These are phyloP conservation scores for Erethizon dorsatum DNA, from an alignment of 2,797 vertebrate species.

Conservation along the genomic window DNA sequence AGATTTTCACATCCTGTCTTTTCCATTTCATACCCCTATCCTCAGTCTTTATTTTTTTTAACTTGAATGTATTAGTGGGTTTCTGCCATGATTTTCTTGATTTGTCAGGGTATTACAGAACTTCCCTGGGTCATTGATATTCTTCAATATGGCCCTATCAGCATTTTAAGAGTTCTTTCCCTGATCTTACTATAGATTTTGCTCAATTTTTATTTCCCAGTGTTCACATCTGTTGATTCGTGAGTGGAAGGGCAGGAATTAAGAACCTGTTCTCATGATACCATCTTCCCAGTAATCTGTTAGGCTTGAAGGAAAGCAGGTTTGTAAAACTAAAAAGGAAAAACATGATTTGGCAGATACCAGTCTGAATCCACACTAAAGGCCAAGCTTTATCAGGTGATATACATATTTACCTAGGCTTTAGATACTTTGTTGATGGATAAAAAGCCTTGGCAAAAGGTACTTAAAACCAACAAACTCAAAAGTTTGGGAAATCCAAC, in stretches of 20 bases:
- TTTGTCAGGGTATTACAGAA: conserved; percentile 29
- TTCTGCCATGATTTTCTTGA: conserved; percentile 49
- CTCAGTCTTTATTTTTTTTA: conserved; percentile 53
- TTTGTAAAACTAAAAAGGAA: conserved; percentile 64
- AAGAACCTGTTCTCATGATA: conserved; percentile 23
- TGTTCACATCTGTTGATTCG: conserved; percentile 33
- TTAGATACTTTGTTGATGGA: conserved; percentile 42
- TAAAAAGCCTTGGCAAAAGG: conserved; percentile 48
- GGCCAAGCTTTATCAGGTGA: conserved; percentile 30
- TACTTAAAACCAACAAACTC: conserved; percentile 9
- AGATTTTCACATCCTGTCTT: not conserved
- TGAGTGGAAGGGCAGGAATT: conserved; percentile 36
- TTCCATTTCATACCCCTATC: not conserved
- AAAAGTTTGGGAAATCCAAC: conserved; percentile 42
- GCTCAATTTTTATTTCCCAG: conserved; percentile 54
- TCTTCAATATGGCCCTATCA: not conserved
- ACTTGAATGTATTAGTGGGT: not conserved
- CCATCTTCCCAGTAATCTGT: conserved; percentile 58
- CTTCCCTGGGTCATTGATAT: conserved; percentile 17
- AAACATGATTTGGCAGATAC: conserved; percentile 64
- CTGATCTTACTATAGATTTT: conserved; percentile 18
- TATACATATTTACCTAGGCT: conserved; percentile 5
- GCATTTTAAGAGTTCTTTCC: conserved; percentile 22
- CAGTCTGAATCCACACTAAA: not conserved
- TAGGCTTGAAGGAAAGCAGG: conserved; percentile 46